These are phyloP conservation scores for Himalopsyche kuldschensis DNA, from an alignment of 2,888 invertebrate genomes.

Conservation along the genomic window DNA sequence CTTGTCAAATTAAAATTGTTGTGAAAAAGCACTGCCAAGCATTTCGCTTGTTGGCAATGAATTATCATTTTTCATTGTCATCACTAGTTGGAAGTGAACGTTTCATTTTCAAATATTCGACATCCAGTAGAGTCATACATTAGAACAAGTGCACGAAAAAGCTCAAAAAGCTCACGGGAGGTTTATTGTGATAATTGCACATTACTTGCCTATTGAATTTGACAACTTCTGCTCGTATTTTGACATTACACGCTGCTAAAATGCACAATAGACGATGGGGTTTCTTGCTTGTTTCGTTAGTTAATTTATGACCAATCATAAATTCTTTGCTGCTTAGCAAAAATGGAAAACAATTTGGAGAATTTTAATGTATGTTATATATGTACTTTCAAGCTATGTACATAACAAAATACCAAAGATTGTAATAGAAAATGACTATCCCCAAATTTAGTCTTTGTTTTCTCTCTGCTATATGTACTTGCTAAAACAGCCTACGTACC, in stretches of 20 bases:
- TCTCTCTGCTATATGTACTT: no score
- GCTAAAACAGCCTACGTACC: no score
- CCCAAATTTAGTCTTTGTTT: no score
- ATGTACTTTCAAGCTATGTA: no score
- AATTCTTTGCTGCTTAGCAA: neutral
- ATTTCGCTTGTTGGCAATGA: no score
- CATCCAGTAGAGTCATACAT: neutral
- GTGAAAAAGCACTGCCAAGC: no score
- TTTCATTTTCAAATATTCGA: neutral
- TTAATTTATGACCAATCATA: slow-evolving; percentile 19
- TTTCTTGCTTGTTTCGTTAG: neutral
- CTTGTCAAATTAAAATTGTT: no score
- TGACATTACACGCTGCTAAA: slow-evolving; percentile 21
- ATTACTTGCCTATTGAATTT: slow-evolving; percentile 14
- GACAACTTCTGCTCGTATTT: slow-evolving; percentile 17
- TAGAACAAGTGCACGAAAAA: neutral
- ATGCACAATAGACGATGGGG: slow-evolving; percentile 17
- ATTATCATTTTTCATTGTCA: neutral
- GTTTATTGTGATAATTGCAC: slow-evolving; percentile 25
- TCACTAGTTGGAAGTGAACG: neutral
- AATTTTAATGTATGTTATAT: neutral
- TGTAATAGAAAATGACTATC: no score
- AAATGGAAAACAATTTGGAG: neutral
- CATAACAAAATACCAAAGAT: no score
- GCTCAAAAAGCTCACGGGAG: slow-evolving; percentile 21